Base-by-base conservation (phyloP, 2,797 vertebrate genomes). In the Triplophysa bombifrons region DNA sequence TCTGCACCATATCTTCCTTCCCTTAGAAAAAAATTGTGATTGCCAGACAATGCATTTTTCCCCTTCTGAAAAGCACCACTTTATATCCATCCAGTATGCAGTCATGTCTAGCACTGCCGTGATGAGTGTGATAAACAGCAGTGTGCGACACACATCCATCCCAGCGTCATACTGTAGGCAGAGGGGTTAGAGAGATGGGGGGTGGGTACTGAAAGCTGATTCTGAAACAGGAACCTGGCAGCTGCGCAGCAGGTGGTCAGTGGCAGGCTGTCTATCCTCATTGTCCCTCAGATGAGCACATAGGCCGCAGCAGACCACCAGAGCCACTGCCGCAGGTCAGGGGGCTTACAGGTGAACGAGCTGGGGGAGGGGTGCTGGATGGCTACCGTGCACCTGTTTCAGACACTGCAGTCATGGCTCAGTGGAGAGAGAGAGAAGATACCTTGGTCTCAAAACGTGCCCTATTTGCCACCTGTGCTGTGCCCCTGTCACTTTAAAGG, bases 231-330 rank as follows among this genome's bases (percentile, higher is more conserved):
- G 89, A 93, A 89, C 90, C 92, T 88, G 88, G 89, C 93, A 93
- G 92, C 93, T 93, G 93, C 90, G 67, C 87, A 91, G 92, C 93
- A 94, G 93, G 93, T 93, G 93, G 91, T 87, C 87, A 87, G 84
- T 93, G 90, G 90, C 88, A 90, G 90, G 71, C 91, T 87, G 85
- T 90, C 88, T 89, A 88, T 90, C 88, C 80, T 92, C 89, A 91
- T 92, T 92, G 90, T 92, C 84, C 83, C 84, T 83, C 20, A 71
- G 86, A 85, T 72, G 84, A 81, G 70, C 78, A 76, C 63, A 30
- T 71, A 74, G 66, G 68, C 68, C 51, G 30, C 38, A 48, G 53
- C 67, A 67, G 76, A 74, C 75, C 72, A 72, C 80, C 66, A 74
- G 74, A 82, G 84, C 67, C 61, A 73, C 50, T 46, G 58, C 72